phyloP scores from a whole-genome alignment of 2,797 vertebrate species.

The Australoheros facetus region DNA sequence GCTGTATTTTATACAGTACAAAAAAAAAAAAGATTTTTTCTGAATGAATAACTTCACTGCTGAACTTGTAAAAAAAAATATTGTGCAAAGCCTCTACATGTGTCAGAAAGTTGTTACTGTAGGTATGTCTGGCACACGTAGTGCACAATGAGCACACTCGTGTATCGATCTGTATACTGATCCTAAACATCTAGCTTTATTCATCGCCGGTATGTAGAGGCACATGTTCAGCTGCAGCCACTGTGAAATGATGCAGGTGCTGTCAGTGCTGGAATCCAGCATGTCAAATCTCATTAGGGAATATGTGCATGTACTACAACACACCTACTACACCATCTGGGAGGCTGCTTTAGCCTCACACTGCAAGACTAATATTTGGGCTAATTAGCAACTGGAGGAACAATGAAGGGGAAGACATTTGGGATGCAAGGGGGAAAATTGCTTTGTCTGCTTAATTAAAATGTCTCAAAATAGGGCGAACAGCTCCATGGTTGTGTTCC shows the following conservation, averaged over 20 bases:
- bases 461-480: slow-evolving; percentile 71
- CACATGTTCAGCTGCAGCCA: slow-evolving; percentile 28
- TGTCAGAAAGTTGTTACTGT: neutral
- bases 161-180: slow-evolving; percentile 32
- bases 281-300: slow-evolving; percentile 74
- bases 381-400: slow-evolving; percentile 79
- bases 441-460: slow-evolving; percentile 82
- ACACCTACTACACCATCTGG: slow-evolving; percentile 75
- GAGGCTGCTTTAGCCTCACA: slow-evolving; percentile 63
- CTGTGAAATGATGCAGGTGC: slow-evolving; percentile 44
- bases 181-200: slow-evolving; percentile 20
- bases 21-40: neutral
- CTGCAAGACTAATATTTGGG: slow-evolving; percentile 75
- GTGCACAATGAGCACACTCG: neutral
- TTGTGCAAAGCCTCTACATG: neutral
- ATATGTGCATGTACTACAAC: slow-evolving; percentile 52
- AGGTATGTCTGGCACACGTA: neutral
- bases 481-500: slow-evolving; percentile 56
- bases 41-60: neutral
- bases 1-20: neutral
- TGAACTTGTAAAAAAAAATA: neutral
- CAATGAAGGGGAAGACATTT: slow-evolving; percentile 74
- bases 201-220: slow-evolving; percentile 9
- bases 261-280: slow-evolving; percentile 45
- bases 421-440: slow-evolving; percentile 69